These are phyloP conservation scores for Vidua macroura DNA, from an alignment of 2,113 vertebrate species.

Conservation along the genomic window DNA sequence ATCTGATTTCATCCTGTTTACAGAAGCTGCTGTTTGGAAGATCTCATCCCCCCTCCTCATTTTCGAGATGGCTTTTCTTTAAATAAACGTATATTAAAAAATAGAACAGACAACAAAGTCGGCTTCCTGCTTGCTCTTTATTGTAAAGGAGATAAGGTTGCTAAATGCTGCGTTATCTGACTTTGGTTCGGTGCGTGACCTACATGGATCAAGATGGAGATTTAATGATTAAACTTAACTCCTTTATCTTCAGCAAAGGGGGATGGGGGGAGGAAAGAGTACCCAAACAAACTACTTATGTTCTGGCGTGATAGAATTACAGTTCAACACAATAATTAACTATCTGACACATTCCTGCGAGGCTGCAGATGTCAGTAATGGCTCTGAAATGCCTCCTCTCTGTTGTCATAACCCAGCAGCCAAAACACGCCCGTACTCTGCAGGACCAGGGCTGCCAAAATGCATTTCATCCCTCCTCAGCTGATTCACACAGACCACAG, in stretches of 20 bases:
- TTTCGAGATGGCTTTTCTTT: slow-evolving; percentile 50
- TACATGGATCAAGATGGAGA: slow-evolving; percentile 66
- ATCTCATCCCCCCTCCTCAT: background rate
- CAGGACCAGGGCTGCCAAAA: background rate
- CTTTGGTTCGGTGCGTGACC: slow-evolving; percentile 41
- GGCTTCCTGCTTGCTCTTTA: slow-evolving; percentile 7
- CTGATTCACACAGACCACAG: background rate
- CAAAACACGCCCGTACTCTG: background rate
- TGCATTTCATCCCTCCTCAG: background rate
- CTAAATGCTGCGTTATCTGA: slow-evolving; percentile 33
- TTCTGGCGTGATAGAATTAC: slow-evolving; percentile 50
- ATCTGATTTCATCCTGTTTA: slow-evolving; percentile 80
- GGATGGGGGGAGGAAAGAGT: background rate
- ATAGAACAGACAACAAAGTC: background rate
- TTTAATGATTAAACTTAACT: slow-evolving; percentile 63
- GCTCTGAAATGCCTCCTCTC: slow-evolving; percentile 46
- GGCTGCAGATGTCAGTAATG: slow-evolving; percentile 61
- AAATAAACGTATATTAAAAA: slow-evolving; percentile 57
- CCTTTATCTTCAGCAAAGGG: slow-evolving; percentile 57
- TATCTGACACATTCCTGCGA: slow-evolving; percentile 67
- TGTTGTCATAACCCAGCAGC: slow-evolving; percentile 55
- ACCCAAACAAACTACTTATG: slow-evolving; percentile 51
- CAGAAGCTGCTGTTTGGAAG: slow-evolving; percentile 71
- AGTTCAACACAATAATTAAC: slow-evolving; percentile 73
- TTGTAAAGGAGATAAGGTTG: slow-evolving; percentile 15